Percentiles rank a stretch among this genome's conserved stretches.
Evolutionary conservation across 2,797 vertebrate species (phyloP).

Genomic region (Schizopygopsis malacanthus): DNA sequence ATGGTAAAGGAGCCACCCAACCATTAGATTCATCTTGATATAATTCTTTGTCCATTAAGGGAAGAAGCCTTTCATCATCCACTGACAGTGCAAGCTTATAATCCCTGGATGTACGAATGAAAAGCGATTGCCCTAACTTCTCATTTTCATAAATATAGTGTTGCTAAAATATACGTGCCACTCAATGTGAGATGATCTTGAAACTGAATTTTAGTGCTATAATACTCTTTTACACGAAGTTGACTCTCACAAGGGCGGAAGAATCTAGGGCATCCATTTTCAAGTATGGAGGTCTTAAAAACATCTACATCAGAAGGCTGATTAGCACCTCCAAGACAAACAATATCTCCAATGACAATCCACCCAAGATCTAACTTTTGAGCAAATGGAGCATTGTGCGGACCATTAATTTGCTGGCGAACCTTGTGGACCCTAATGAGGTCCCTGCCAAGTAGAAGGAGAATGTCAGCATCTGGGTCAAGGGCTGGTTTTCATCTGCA

Average conservation of each 20-base stretch:
- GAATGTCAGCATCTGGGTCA: too few species aligned
- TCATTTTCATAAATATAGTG: neutral
- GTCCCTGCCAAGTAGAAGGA: too few species aligned
- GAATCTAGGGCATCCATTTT: neutral
- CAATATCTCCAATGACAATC: too few species aligned
- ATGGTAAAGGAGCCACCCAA: conserved; percentile 40
- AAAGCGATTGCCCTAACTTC: neutral
- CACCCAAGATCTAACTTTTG: too few species aligned
- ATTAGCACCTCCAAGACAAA: too few species aligned
- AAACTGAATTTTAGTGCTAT: too few species aligned
- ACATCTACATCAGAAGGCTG: neutral
- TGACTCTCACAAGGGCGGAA: neutral
- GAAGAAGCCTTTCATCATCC: neutral
- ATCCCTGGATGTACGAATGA: neutral
- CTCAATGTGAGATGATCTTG: too few species aligned
- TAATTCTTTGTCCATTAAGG: neutral
- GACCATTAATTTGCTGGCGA: too few species aligned
- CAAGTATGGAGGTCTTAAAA: neutral
- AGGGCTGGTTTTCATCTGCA: too few species aligned
- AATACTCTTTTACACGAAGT: neutral
- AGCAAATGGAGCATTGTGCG: too few species aligned
- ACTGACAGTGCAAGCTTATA: neutral
- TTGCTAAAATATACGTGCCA: too few species aligned
- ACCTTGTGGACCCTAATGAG: too few species aligned
- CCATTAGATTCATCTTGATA: conserved; percentile 10